phyloP scores from a whole-genome alignment of 2,797 vertebrate genomes.

The Gadopsis marmoratus region DNA sequence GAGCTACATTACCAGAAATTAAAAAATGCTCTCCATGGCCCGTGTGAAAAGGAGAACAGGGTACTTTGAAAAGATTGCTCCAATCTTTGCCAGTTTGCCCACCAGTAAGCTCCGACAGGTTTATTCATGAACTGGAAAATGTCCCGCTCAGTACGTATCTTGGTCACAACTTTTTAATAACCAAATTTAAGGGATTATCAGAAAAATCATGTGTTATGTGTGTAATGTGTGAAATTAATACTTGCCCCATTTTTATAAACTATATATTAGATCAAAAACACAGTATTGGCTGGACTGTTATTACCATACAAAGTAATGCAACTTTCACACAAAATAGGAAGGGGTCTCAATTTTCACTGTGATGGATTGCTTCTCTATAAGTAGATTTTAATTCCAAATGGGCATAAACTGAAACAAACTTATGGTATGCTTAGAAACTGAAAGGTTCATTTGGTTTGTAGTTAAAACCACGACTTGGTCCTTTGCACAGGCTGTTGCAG shows the following conservation, averaged over 20 bases:
- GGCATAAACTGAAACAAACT: constrained; percentile 1
- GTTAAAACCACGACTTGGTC: constrained; percentile 5
- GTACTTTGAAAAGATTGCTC: background rate
- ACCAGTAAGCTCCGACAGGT: background rate
- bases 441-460: constrained; percentile 28
- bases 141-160: background rate
- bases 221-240: background rate
- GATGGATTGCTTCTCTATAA: background rate
- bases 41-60: background rate
- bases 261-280: background rate
- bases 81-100: background rate
- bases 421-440: background rate
- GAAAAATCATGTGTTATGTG: background rate
- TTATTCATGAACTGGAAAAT: background rate
- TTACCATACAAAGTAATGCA: constrained; percentile 9
- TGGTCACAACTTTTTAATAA: background rate
- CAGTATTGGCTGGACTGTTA: background rate
- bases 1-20: background rate
- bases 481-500: background rate
- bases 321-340: background rate
- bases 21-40: background rate
- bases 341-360: constrained; percentile 7
- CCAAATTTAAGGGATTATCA: background rate
- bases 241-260: background rate
- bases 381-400: constrained; percentile 10